These are phyloP conservation scores for Halictus quadricinctus DNA, from an alignment of 2,888 invertebrate genomes.

Conservation along the genomic window DNA sequence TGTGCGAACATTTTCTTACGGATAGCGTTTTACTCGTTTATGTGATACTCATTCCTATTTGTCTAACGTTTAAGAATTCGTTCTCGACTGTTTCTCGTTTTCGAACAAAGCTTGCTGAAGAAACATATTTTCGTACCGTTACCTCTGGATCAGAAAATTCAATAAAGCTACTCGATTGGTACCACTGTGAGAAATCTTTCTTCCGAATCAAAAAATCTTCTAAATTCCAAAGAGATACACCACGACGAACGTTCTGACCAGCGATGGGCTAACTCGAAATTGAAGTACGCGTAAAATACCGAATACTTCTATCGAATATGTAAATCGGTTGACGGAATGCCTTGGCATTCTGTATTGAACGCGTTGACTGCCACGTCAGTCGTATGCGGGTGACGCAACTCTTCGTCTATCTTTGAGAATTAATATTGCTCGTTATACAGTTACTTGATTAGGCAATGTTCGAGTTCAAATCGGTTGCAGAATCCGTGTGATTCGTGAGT, in stretches of 20 bases:
- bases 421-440: too few species aligned
- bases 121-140: not conserved
- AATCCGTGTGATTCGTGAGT: too few species aligned
- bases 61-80: constrained; percentile 4
- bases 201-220: not conserved
- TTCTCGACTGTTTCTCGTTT: not conserved
- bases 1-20: not conserved
- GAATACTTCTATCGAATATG: too few species aligned
- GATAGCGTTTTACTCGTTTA: constrained; percentile 20
- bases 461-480: too few species aligned
- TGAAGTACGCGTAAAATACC: too few species aligned
- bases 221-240: not conserved
- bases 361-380: too few species aligned
- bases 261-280: too few species aligned
- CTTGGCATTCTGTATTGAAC: too few species aligned
- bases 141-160: not conserved
- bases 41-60: constrained; percentile 44
- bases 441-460: too few species aligned
- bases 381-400: too few species aligned
- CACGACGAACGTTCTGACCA: not conserved
- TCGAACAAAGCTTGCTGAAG: not conserved
- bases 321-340: too few species aligned
- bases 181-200: not conserved
- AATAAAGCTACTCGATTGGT: not conserved
- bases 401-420: too few species aligned